A percentile compares a stretch with the other conserved stretches of the same genome.
phyloP scores from a whole-genome alignment of 2,888 invertebrate genomes.

The Myopa tessellatipennis region DNA sequence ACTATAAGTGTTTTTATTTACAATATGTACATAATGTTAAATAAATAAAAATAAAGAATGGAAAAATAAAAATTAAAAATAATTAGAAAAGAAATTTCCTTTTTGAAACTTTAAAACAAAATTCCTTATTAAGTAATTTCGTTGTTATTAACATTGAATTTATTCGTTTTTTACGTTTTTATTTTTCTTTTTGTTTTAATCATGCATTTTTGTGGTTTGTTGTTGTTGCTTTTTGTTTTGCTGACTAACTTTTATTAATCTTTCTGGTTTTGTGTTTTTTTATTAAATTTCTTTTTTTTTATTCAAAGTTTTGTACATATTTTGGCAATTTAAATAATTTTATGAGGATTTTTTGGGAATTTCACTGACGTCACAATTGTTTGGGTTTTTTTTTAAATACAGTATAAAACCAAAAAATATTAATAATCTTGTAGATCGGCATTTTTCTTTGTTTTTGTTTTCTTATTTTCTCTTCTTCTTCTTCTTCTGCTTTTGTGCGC shows the following conservation, averaged over 20 bases:
- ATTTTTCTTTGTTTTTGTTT: neutral
- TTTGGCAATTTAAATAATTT: too few relatives aligned
- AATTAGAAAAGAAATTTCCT: too few relatives aligned
- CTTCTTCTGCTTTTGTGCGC: neutral
- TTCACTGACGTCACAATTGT: neutral
- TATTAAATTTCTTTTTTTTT: neutral
- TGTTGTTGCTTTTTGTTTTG: neutral
- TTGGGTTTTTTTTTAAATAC: neutral
- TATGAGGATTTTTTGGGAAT: constrained; percentile 3
- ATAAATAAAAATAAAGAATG: too few relatives aligned
- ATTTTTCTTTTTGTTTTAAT: too few relatives aligned
- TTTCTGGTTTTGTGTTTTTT: neutral
- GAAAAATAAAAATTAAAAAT: too few relatives aligned
- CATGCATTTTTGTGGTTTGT: neutral
- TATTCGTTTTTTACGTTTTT: too few relatives aligned
- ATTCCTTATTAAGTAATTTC: too few relatives aligned
- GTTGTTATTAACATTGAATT: too few relatives aligned
- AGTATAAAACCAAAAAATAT: neutral
- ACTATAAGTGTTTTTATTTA: too few relatives aligned
- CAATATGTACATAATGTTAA: too few relatives aligned
- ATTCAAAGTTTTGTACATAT: neutral
- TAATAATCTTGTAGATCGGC: neutral
- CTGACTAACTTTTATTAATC: neutral
- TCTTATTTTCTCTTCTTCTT: neutral
- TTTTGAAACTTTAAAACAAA: too few relatives aligned